Evolutionary conservation across 1,140 invertebrate genomes (phyloP).

Genomic region (Macrobrachium nipponense): DNA sequence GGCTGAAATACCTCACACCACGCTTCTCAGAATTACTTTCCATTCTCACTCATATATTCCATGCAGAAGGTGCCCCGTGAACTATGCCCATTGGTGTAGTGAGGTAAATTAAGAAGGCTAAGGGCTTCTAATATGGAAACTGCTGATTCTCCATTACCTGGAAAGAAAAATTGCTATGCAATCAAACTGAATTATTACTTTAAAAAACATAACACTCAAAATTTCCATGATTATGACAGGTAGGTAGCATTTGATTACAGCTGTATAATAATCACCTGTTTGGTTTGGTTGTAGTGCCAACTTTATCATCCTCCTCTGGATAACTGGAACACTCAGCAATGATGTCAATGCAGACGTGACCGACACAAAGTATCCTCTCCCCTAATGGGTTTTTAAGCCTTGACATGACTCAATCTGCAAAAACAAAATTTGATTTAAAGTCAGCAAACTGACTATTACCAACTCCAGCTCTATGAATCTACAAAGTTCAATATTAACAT

Average conservation of each 20-base stretch:
- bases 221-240: not conserved
- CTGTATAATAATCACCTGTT: conserved; percentile 23
- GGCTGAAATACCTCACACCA: not conserved
- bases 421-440: no score
- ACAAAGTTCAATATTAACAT: no score
- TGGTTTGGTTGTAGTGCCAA: conserved; percentile 30
- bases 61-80: no score
- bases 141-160: not conserved
- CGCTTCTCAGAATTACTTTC: no score
- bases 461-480: no score
- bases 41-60: no score
- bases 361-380: conserved; percentile 31
- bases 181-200: no score
- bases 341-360: conserved; percentile 39
- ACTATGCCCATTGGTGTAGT: no score
- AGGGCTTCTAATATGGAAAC: not conserved
- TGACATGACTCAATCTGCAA: no score
- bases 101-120: no score
- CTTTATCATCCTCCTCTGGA: conserved; percentile 31
- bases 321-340: conserved; percentile 19
- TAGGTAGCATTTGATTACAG: not conserved
- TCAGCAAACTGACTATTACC: no score
- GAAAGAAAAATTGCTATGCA: not conserved
- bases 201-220: not conserved
- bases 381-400: no score